Conservation (phyloP, 35 echinoderm and acorn worm genomes). For the Ophiothrix spiculata region DNA sequence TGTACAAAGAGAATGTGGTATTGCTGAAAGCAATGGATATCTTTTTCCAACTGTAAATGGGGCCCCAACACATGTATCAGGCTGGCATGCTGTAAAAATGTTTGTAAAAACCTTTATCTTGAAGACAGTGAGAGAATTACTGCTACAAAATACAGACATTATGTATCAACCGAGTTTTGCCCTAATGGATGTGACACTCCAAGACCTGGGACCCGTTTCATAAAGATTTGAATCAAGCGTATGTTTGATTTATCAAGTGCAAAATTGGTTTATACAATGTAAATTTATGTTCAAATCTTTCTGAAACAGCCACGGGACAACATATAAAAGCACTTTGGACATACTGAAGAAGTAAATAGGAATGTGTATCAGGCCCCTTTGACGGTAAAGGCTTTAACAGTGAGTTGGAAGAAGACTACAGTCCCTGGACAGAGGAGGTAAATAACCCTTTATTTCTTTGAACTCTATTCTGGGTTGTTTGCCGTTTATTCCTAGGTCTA, state of each 20-base stretch:
- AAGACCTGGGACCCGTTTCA: too few species aligned
- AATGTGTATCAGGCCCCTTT: background rate
- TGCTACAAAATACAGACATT: background rate
- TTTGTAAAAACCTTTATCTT: conserved; percentile 18
- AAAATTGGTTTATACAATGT: too few species aligned
- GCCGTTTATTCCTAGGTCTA: too few species aligned
- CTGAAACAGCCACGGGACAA: too few species aligned
- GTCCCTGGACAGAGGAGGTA: background rate
- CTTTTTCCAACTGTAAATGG: conserved; percentile 20
- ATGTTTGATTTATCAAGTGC: too few species aligned
- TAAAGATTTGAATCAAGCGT: too few species aligned
- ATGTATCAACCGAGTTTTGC: background rate
- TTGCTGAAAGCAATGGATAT: conserved; percentile 8
- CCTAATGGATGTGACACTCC: background rate
- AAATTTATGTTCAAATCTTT: too few species aligned
- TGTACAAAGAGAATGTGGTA: background rate
- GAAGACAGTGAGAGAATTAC: background rate
- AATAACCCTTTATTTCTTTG: background rate
- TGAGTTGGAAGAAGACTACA: background rate
- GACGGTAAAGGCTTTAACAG: background rate
- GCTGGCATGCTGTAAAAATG: conserved; percentile 41
- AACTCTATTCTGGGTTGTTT: too few species aligned
- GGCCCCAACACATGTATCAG: conserved; percentile 17
- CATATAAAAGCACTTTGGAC: background rate
- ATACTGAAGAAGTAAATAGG: background rate